phyloP scores from a whole-genome alignment of 2,797 vertebrate genomes.

The Acanthornis magna region DNA sequence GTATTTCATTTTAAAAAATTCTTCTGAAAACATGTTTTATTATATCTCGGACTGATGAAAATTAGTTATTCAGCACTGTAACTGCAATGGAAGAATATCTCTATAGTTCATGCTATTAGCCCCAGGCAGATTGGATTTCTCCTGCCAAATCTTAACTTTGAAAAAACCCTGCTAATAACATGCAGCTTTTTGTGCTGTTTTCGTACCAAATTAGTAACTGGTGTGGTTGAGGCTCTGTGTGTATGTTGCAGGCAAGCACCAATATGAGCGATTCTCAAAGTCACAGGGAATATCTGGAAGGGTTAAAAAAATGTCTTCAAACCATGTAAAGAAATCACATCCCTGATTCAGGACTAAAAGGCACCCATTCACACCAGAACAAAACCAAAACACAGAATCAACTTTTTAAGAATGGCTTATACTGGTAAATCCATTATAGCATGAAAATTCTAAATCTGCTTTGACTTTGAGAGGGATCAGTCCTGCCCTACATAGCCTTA shows the following conservation, averaged over 20 bases:
- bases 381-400: not conserved
- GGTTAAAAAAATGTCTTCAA: not conserved
- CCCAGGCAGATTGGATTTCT: not conserved
- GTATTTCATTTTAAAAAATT: not conserved
- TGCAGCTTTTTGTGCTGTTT: not conserved
- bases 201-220: not conserved
- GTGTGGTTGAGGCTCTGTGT: not conserved
- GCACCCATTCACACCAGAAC: not conserved
- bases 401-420: not conserved
- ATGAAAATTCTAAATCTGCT: not conserved
- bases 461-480: not conserved
- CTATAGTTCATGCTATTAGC: accelerated
- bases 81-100: not conserved
- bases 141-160: not conserved
- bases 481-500: not conserved
- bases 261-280: not conserved
- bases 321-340: not conserved
- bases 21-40: not conserved
- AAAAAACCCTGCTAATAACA: not conserved
- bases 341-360: not conserved
- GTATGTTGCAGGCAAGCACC: not conserved
- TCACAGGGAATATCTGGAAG: not conserved
- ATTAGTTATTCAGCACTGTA: not conserved
- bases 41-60: not conserved
- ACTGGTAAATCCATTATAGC: not conserved